Percentiles rank a stretch among this genome's conserved stretches.
phyloP scores from a whole-genome alignment of 2,797 vertebrate species.

The Trichosurus vulpecula region DNA sequence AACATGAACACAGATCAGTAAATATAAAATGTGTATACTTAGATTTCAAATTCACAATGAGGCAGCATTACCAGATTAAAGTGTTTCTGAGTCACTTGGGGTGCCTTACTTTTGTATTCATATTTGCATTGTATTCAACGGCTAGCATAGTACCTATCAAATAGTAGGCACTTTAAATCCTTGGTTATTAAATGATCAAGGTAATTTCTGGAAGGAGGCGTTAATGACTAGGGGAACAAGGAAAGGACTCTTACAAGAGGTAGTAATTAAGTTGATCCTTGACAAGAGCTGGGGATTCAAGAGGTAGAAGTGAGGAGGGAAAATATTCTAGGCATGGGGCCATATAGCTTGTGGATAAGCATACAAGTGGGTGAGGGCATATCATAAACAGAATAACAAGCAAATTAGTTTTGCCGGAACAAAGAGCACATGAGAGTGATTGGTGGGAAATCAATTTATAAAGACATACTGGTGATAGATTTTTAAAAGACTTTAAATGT shows the following conservation, averaged over 20 bases:
- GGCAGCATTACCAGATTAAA: neutral
- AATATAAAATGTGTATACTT: neutral
- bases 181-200: neutral
- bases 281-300: neutral
- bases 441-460: neutral
- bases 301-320: neutral
- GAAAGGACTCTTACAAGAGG: neutral
- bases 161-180: neutral
- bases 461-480: neutral
- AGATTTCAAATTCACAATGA: neutral
- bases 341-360: neutral
- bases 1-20: neutral
- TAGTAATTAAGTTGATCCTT: neutral
- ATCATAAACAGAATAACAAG: neutral
- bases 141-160: neutral
- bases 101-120: neutral
- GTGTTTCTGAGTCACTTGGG: neutral
- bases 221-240: neutral
- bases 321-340: neutral
- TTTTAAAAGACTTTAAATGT: neutral
- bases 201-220: neutral
- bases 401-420: neutral
- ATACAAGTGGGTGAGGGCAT: neutral
- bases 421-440: neutral
- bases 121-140: neutral